Evolutionary conservation across 64 coral and sea anemone species (phyloP), one percentile per base, ranked within the genome.

Genomic region (Montipora efflorescens): DNA sequence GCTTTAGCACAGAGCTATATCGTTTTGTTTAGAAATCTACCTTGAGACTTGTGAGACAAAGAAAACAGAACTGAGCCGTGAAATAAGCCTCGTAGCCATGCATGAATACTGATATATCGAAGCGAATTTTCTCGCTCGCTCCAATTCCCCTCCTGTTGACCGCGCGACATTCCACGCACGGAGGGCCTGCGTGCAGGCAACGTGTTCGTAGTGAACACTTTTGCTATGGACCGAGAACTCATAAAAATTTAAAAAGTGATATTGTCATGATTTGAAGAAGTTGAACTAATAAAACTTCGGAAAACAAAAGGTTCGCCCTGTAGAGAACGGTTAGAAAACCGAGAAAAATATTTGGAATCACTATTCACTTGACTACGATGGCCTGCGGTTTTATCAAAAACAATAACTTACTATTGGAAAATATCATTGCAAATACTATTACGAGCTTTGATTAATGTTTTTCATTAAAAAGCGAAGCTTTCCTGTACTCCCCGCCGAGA

Each of bases 401-500:
- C 82, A 49, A 71, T 86, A 68, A 67, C 68, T 86, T 66, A 20
- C 49, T 51, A 86, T 86, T 23, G 19, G 7, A 8, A 48, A 86
- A 72, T 5, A 51, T 86, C 14, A 86, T 70, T 86, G n/a, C 82
- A 86, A 86, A 50, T 86, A 45, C 66, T 86, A 71, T 70, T 47
- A 20, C 50, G 66, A 18, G 45, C n/a, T 71, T 68, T 86, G 82
- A 86, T 86, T 86, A 70, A 71, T 21, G 18, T 69, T 86, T 86
- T 86, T 86, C 49, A 50, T 86, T 19, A 86, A 86, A 69, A 86
- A 51, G 16, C 19, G n/a, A n/a, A 7, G 62, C 47, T 86, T 86
- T 86, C 82, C 82, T 86, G 46, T 49, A 49, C 82, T 49, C 82
- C 82, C 82, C 82, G 66, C 45, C 44, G 82, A 9, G 82, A 86